These are phyloP conservation scores for Vimba vimba DNA, from an alignment of 2,113 vertebrate genomes.

Conservation along the genomic window DNA sequence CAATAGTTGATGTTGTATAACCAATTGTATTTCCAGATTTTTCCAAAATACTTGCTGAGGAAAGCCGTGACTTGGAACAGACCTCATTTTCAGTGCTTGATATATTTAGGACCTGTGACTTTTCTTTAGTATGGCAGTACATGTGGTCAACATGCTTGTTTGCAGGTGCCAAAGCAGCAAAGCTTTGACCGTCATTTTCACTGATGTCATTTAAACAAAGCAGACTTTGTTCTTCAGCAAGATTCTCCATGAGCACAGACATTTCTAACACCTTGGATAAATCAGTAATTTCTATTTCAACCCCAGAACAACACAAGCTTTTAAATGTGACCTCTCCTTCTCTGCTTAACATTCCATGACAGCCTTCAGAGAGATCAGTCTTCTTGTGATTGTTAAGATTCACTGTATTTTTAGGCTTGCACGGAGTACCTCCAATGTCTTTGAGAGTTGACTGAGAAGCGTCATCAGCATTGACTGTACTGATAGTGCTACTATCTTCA, in stretches of 20 bases:
- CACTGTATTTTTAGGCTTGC: background rate
- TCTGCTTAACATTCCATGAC: background rate
- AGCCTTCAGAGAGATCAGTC: background rate
- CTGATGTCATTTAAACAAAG: background rate
- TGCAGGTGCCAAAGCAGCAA: background rate
- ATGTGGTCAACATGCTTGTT: slow-evolving; percentile 26
- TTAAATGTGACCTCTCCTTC: slow-evolving; percentile 45
- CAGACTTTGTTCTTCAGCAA: too few relatives aligned
- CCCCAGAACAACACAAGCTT: slow-evolving; percentile 42
- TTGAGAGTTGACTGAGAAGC: background rate
- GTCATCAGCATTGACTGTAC: background rate
- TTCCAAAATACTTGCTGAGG: background rate
- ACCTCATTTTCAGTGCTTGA: background rate
- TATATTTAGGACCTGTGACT: background rate
- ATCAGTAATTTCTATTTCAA: slow-evolving; percentile 41
- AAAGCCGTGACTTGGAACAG: background rate
- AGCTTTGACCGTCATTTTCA: background rate
- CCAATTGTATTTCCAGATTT: background rate
- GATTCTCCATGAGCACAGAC: slow-evolving; percentile 23
- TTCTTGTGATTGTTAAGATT: background rate
- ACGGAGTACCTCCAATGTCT: background rate
- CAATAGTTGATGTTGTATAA: background rate
- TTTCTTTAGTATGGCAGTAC: slow-evolving; percentile 21
- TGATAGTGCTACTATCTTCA: background rate
- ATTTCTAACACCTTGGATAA: slow-evolving; percentile 8